Evolutionary conservation across 2,888 invertebrate genomes (phyloP).

Genomic region (Plusia festucae): DNA sequence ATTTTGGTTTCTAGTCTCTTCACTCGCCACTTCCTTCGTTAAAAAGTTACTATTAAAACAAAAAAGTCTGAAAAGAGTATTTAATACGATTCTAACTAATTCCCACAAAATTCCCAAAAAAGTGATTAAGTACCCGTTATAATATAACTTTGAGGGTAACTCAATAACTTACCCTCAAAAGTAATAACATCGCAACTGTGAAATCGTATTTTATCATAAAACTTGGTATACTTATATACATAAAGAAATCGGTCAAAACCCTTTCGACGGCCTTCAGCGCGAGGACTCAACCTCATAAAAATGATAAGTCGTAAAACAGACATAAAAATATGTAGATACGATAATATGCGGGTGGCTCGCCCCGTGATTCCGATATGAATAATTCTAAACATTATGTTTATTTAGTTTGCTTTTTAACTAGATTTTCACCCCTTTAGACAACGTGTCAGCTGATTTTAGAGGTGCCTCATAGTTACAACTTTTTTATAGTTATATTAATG

Average conservation of each 20-base stretch:
- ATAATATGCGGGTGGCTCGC: conserved; percentile 41
- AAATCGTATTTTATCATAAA: conserved; percentile 40
- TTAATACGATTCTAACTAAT: no score
- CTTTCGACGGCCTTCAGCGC: conserved; percentile 36
- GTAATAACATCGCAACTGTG: conserved; percentile 15
- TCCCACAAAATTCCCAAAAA: no score
- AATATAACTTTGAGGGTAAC: not conserved
- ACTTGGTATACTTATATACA: conserved; percentile 45
- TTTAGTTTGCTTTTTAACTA: conserved; percentile 30
- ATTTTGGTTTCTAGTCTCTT: no score
- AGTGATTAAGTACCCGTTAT: not conserved
- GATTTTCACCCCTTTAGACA: conserved; percentile 10
- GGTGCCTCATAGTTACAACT: not conserved
- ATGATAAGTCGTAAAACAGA: conserved; percentile 70
- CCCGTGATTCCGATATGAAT: conserved; percentile 37
- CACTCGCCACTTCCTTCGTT: no score
- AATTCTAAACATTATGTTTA: conserved; percentile 39
- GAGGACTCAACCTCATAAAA: conserved; percentile 67
- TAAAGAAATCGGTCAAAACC: conserved; percentile 60
- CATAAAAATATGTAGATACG: conserved; percentile 63
- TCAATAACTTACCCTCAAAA: not conserved
- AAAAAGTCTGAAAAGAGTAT: no score
- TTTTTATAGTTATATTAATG: no score
- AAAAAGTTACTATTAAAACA: no score
- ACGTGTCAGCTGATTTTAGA: not conserved